A percentile compares a stretch with the other conserved stretches of the same genome.
These are phyloP conservation scores for Cololabis saira DNA, from an alignment of 2,113 vertebrate species.

Conservation along the genomic window DNA sequence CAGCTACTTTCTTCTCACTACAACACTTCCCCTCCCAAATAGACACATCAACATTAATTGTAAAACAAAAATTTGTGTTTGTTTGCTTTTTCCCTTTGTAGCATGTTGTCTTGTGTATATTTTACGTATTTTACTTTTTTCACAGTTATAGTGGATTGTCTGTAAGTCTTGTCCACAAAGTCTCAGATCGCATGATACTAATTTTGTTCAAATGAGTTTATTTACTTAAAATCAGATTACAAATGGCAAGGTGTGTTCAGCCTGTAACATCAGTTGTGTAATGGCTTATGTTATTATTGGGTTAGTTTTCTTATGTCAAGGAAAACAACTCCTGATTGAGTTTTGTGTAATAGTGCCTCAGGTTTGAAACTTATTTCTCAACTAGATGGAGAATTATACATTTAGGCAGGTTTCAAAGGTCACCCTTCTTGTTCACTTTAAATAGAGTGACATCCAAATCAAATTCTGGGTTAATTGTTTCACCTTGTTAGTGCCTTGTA, in stretches of 20 bases:
- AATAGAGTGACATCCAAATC: too few relatives aligned
- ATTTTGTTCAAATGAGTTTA: neutral
- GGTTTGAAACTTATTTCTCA: too few relatives aligned
- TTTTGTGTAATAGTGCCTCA: neutral
- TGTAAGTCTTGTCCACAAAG: slow-evolving; percentile 4
- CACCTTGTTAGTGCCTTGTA: too few relatives aligned
- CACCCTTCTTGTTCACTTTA: too few relatives aligned
- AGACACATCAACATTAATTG: slow-evolving; percentile 13
- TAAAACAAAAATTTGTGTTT: too few relatives aligned
- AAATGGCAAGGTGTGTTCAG: neutral
- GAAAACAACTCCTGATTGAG: neutral
- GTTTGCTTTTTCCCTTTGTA: slow-evolving; percentile 33
- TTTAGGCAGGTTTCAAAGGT: too few relatives aligned
- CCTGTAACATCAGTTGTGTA: neutral
- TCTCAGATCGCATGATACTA: neutral
- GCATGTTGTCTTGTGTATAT: neutral
- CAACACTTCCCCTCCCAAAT: neutral
- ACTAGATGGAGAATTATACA: too few relatives aligned
- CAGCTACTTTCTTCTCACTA: slow-evolving; percentile 6
- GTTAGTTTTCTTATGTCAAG: neutral
- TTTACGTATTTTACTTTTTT: neutral
- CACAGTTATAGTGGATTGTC: neutral
- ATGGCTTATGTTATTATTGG: neutral
- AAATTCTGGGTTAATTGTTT: too few relatives aligned
- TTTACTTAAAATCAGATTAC: neutral